These are phyloP conservation scores for Lepidocolaptes lacrymiger DNA, from an alignment of 2,797 vertebrate species.

Conservation along the genomic window DNA sequence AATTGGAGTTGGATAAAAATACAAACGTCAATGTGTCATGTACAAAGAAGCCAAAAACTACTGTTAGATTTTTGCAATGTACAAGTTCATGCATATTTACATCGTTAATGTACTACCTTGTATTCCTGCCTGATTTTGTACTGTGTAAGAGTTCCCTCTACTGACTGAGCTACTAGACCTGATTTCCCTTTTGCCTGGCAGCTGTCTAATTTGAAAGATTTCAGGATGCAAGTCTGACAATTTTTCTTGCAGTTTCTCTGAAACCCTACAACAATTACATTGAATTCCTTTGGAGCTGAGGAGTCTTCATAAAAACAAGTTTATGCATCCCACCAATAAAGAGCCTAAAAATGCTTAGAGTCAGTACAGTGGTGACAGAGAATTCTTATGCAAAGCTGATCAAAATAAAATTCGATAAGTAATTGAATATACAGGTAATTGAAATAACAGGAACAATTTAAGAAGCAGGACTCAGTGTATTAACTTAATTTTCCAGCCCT, in stretches of 20 bases:
- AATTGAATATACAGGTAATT: not conserved
- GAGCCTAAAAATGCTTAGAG: not conserved
- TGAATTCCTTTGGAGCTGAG: not conserved
- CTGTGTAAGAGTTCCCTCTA: slow-evolving; percentile 58
- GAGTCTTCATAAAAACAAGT: not conserved
- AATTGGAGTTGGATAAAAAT: not conserved
- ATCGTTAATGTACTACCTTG: not conserved
- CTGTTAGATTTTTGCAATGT: not conserved
- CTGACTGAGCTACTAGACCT: slow-evolving; percentile 39
- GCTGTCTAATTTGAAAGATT: not conserved
- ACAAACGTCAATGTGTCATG: not conserved
- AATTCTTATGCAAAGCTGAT: not conserved
- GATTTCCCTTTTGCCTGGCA: not conserved
- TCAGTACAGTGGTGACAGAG: not conserved
- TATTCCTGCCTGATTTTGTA: not conserved
- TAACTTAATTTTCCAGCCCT: slow-evolving; percentile 11
- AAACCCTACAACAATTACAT: not conserved
- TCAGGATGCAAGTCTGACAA: not conserved
- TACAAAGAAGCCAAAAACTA: not conserved
- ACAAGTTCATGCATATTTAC: rapidly evolving
- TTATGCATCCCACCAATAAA: not conserved
- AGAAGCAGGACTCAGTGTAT: not conserved
- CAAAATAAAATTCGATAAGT: not conserved
- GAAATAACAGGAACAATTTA: slow-evolving; percentile 13
- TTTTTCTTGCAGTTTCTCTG: not conserved